A percentile compares a stretch with the other conserved stretches of the same genome.
Evolutionary conservation across 2,888 invertebrate species (phyloP).

Genomic region (Callinectes sapidus): DNA sequence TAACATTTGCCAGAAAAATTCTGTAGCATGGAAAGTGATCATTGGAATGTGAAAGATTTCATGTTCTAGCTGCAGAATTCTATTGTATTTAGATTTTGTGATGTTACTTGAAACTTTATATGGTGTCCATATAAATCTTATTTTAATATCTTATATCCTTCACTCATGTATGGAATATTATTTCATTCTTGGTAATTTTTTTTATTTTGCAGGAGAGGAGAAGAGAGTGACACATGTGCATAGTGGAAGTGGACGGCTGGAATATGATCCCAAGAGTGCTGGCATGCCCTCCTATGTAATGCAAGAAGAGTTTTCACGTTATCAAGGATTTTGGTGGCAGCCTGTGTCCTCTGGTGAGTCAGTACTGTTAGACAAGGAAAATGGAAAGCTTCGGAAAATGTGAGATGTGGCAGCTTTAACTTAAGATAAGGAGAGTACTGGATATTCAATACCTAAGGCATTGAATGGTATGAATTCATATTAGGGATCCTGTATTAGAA

Average conservation of each 20-base stretch:
- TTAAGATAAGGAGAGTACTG: background rate
- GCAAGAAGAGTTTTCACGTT: conserved; percentile 97
- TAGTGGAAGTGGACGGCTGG: conserved; percentile 81
- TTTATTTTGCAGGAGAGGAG: conserved; percentile 80
- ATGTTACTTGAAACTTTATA: no score
- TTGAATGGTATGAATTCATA: no score
- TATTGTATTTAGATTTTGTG: no score
- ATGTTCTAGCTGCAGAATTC: no score
- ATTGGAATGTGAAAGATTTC: no score
- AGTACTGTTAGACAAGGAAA: background rate
- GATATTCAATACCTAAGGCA: background rate
- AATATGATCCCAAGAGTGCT: conserved; percentile 90
- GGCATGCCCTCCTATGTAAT: conserved; percentile 99
- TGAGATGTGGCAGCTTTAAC: background rate
- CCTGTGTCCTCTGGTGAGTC: conserved; percentile 82
- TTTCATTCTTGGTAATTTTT: background rate
- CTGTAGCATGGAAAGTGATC: no score
- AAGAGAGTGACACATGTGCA: conserved; percentile 84
- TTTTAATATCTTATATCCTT: background rate
- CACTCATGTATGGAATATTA: background rate
- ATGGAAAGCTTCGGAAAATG: background rate
- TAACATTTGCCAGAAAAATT: no score
- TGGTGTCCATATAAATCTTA: background rate
- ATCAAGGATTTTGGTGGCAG: conserved; percentile 99
- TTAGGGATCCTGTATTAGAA: no score